Conservation (phyloP, 2,888 invertebrate genomes). For the Ceramica pisi region DNA sequence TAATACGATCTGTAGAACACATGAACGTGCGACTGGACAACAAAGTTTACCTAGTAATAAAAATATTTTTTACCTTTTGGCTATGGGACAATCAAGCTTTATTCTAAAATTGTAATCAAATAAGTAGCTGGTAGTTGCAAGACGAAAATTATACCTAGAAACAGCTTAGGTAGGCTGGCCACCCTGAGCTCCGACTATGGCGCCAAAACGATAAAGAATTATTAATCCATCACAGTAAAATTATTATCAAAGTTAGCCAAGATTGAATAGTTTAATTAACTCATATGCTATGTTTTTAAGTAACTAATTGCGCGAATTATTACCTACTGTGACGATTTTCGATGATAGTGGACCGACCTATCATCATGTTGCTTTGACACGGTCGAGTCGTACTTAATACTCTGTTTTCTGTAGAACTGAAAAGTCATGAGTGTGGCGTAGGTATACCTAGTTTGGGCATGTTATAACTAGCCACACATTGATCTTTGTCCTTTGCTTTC, state of each 20-base stretch:
- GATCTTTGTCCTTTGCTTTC: not conserved
- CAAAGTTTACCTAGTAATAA: not conserved
- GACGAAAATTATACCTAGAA: no score
- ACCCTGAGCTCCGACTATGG: not conserved
- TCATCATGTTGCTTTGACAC: conserved; percentile 31
- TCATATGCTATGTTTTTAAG: no score
- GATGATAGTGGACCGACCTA: conserved; percentile 31
- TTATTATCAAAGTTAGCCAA: not conserved
- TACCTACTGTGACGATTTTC: conserved; percentile 16
- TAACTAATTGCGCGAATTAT: conserved; percentile 20
- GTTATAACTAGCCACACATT: not conserved
- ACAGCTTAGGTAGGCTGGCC: not conserved
- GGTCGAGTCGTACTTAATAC: conserved; percentile 21
- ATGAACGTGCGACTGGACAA: not conserved
- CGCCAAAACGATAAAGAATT: conserved; percentile 5
- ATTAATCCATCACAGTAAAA: not conserved
- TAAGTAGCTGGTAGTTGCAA: not conserved
- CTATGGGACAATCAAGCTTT: not conserved
- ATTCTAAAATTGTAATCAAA: no score
- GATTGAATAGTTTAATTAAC: not conserved
- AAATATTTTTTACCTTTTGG: not conserved
- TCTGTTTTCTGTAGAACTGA: not conserved
- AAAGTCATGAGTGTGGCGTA: not conserved
- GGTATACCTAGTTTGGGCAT: not conserved
- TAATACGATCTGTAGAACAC: not conserved